A percentile compares a stretch with the other conserved stretches of the same genome.
phyloP scores from a whole-genome alignment of 2,888 invertebrate species.

The Branchellion lobata region DNA sequence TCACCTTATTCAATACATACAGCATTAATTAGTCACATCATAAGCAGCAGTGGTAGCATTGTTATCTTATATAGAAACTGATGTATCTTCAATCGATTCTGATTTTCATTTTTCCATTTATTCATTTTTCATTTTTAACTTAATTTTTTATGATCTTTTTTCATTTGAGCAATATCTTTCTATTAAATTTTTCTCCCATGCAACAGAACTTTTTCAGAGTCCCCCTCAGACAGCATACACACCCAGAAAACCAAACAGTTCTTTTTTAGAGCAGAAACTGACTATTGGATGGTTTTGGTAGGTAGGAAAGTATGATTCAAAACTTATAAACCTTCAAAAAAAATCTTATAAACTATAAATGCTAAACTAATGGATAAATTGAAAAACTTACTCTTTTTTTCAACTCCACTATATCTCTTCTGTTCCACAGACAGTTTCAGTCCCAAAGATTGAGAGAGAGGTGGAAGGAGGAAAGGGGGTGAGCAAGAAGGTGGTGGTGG shows the following conservation, averaged over 20 bases:
- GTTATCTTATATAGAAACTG: background rate
- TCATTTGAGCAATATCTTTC: too few species aligned
- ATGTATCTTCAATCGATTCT: background rate
- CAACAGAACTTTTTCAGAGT: conserved; percentile 77
- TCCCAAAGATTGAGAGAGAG: conserved; percentile 66
- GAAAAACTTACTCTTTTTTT: background rate
- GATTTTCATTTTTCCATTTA: conserved; percentile 15
- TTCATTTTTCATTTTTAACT: conserved; percentile 60
- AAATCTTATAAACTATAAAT: background rate
- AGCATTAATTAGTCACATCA: background rate
- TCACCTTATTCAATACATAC: background rate
- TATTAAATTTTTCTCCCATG: background rate
- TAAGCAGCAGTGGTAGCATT: too few species aligned
- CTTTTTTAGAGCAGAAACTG: conserved; percentile 81
- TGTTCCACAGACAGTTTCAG: conserved; percentile 69
- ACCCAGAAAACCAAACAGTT: conserved; percentile 85
- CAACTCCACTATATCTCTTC: background rate
- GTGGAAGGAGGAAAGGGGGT: background rate
- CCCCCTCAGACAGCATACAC: conserved; percentile 79
- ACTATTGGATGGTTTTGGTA: conserved; percentile 89
- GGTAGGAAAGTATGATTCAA: conserved; percentile 36
- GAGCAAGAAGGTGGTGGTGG: conserved; percentile 60
- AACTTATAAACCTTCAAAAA: too few species aligned
- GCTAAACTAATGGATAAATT: background rate
- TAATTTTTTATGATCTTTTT: conserved; percentile 77